Evolutionary conservation across 2,888 invertebrate genomes (phyloP).

Genomic region (Heliconius ismenius): DNA sequence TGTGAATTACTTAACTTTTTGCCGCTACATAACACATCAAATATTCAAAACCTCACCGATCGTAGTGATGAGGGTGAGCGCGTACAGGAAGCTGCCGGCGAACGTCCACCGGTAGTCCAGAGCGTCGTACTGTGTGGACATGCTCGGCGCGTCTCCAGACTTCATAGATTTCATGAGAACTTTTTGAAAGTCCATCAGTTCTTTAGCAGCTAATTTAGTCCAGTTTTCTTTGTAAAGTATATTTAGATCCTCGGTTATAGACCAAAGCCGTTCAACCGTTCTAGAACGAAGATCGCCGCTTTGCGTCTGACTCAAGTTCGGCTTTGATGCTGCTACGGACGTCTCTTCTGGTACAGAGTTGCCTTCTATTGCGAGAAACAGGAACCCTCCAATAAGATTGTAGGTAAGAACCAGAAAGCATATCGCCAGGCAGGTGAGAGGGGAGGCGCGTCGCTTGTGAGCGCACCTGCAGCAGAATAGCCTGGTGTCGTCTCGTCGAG

Average conservation of each 20-base stretch:
- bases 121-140: constrained; percentile 57
- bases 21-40: constrained; percentile 15
- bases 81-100: constrained; percentile 95
- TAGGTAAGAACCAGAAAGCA: constrained; percentile 94
- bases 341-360: constrained; percentile 79
- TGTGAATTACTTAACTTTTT: constrained; percentile 1
- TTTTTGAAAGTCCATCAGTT: constrained; percentile 92
- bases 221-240: constrained; percentile 95
- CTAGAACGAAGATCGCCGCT: constrained; percentile 83
- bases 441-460: constrained; percentile 72
- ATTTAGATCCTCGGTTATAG: constrained; percentile 92
- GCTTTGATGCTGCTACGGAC: constrained; percentile 84
- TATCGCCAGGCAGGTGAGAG: constrained; percentile 90
- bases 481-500: constrained; percentile 50
- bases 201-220: constrained; percentile 93
- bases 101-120: constrained; percentile 92
- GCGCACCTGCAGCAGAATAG: constrained; percentile 76
- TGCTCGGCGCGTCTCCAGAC: constrained; percentile 68
- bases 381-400: constrained; percentile 94
- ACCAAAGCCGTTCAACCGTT: constrained; percentile 91
- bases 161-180: constrained; percentile 76
- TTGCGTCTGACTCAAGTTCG: constrained; percentile 81
- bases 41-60: constrained; percentile 87
- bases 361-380: constrained; percentile 93
- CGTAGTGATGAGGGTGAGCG: constrained; percentile 95